Conservation (phyloP, 2,113 vertebrate species). For the Elephas maximus region DNA sequence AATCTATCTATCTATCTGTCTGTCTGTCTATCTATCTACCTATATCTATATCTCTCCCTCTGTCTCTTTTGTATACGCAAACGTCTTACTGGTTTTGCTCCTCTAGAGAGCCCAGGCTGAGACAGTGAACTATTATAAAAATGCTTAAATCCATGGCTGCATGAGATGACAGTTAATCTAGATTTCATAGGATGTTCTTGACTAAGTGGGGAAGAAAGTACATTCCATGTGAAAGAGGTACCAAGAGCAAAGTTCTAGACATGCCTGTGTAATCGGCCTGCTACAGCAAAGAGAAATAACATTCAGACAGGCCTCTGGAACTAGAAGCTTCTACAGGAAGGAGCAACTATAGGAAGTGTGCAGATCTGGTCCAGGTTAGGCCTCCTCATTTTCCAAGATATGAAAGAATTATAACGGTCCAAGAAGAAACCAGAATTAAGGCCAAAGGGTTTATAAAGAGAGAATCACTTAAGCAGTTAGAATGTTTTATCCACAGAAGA, state of each 20-base stretch:
- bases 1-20: too few species aligned
- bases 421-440: too few species aligned
- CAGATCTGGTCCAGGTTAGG: too few species aligned
- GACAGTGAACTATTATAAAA: background rate
- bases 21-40: too few species aligned
- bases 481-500: background rate
- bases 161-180: background rate
- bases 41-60: too few species aligned
- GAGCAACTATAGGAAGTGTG: background rate
- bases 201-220: background rate
- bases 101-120: too few species aligned
- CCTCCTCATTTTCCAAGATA: background rate
- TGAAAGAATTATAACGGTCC: background rate
- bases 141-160: background rate
- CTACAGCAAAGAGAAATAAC: background rate
- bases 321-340: background rate
- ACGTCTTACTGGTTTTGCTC: too few species aligned
- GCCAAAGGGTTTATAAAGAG: too few species aligned
- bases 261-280: background rate
- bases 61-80: too few species aligned
- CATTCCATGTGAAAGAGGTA: background rate
- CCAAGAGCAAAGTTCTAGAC: background rate
- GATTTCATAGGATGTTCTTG: background rate
- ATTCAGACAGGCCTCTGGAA: background rate
- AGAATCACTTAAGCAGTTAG: rapidly evolving